phyloP scores from a whole-genome alignment of 2,113 vertebrate genomes.

The Pomatorhinus ruficollis region DNA sequence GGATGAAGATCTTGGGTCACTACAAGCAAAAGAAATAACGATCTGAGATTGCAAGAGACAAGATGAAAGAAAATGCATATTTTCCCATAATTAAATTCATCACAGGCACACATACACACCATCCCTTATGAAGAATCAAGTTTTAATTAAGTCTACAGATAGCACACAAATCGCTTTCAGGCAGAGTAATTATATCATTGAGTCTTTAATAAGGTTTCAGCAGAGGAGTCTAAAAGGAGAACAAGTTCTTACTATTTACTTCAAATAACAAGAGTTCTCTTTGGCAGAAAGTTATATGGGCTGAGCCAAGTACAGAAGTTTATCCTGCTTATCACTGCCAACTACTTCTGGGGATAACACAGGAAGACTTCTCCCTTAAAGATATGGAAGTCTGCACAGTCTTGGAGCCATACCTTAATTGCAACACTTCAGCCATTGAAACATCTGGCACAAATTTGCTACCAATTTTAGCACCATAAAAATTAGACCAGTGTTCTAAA shows the following conservation, averaged over 20 bases:
- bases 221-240: neutral
- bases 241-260: neutral
- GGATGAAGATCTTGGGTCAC: neutral
- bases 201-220: neutral
- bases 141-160: neutral
- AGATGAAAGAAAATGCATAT: neutral
- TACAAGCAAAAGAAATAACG: neutral
- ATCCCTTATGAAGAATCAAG: neutral
- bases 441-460: neutral
- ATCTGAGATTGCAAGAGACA: neutral
- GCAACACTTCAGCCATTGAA: neutral
- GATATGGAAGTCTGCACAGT: neutral
- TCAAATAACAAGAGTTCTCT: neutral
- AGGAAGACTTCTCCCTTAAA: neutral
- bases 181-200: neutral
- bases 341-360: neutral
- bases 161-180: neutral
- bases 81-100: rapidly evolving
- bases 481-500: neutral
- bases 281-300: neutral
- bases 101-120: neutral
- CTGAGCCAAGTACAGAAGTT: neutral
- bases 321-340: neutral
- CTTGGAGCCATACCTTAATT: neutral
- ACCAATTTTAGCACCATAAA: neutral